phyloP scores from a whole-genome alignment of 2,797 vertebrate genomes.

The Esox lucius region DNA sequence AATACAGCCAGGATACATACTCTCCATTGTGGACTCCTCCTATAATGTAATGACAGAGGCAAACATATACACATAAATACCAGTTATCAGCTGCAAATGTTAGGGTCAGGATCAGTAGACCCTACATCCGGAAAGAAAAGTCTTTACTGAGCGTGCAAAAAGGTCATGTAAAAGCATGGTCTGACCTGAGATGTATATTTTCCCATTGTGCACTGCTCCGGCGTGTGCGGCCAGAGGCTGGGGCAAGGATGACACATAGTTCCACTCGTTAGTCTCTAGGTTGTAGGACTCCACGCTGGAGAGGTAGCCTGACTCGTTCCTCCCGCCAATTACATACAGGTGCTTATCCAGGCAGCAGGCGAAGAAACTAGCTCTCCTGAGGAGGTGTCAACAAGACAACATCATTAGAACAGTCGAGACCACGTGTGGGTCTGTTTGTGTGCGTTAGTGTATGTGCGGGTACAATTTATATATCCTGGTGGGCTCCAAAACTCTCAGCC shows the following conservation, averaged over 20 bases:
- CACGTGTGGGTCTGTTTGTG: background rate
- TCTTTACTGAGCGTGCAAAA: background rate
- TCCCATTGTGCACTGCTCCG: slow-evolving; percentile 95
- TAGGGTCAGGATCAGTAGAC: background rate
- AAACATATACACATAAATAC: background rate
- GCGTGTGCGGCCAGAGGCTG: slow-evolving; percentile 96
- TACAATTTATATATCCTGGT: background rate
- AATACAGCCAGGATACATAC: slow-evolving; percentile 99
- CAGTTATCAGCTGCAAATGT: background rate
- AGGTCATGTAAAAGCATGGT: background rate
- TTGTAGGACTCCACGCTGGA: slow-evolving; percentile 98
- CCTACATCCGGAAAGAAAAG: background rate
- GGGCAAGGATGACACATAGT: slow-evolving; percentile 92
- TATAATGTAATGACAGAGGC: slow-evolving; percentile 60
- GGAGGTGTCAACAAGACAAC: slow-evolving; percentile 52
- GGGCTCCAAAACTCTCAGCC: no score
- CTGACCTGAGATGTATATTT: slow-evolving; percentile 99
- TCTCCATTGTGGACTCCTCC: slow-evolving; percentile 99
- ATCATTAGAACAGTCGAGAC: slow-evolving; percentile 51
- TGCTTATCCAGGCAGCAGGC: slow-evolving; percentile 97
- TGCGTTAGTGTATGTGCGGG: background rate
- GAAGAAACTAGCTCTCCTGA: slow-evolving; percentile 98
- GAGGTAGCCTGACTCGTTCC: slow-evolving; percentile 95
- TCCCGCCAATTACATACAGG: slow-evolving; percentile 94
- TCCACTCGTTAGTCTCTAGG: slow-evolving; percentile 98